Evolutionary conservation across 1,140 invertebrate species (phyloP).

Genomic region (Chelonus insularis): DNA sequence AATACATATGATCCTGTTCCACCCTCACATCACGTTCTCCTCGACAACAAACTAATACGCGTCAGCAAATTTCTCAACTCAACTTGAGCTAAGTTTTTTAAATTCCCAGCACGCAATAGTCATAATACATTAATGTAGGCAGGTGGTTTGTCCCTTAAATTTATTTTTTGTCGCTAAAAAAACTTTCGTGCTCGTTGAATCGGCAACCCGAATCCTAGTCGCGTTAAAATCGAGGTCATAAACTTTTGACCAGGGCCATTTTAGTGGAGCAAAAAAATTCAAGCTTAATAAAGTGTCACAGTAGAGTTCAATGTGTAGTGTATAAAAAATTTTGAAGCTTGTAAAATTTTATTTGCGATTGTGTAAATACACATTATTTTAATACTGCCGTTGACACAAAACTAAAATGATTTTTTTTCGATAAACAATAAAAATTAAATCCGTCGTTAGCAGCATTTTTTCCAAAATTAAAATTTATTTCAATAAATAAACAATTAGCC

Average conservation of each 20-base stretch:
- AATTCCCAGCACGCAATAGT: not conserved
- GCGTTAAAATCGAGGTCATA: slow-evolving; percentile 18
- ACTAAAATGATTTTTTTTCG: no score
- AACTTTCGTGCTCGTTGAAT: slow-evolving; percentile 1
- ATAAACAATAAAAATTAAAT: no score
- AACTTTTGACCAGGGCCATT: slow-evolving; percentile 12
- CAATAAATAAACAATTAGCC: no score
- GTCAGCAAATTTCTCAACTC: slow-evolving; percentile 7
- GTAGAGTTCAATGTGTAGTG: no score
- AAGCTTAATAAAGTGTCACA: no score
- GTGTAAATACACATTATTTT: no score
- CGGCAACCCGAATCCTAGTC: slow-evolving; percentile 14
- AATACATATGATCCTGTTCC: not conserved
- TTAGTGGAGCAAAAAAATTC: no score
- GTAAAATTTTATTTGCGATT: no score
- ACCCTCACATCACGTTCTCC: not conserved
- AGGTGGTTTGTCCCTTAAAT: slow-evolving; percentile 14
- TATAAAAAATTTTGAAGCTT: no score
- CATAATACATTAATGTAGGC: slow-evolving; percentile 8
- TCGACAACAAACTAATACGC: not conserved
- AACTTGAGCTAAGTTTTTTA: not conserved
- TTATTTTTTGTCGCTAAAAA: not conserved
- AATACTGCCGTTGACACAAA: no score
- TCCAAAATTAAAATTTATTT: no score
- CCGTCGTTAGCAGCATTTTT: no score